Conservation (phyloP, 2,888 invertebrate species). For the Halictus quadricinctus region DNA sequence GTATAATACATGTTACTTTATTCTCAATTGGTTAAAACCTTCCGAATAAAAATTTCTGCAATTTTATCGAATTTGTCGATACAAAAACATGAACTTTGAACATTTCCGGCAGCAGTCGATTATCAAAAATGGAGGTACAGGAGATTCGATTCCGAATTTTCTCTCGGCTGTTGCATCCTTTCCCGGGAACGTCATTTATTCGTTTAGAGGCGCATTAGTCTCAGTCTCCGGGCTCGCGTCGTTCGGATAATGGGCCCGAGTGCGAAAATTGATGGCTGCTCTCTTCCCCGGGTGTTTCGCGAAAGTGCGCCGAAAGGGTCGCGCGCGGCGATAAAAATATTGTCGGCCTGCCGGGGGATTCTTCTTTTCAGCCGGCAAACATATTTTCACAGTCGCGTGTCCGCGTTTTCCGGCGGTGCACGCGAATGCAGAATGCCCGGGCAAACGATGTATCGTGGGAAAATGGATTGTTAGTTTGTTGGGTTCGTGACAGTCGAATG, state of each 20-base stretch:
- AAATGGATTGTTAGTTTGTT: conserved; percentile 12
- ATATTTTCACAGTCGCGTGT: conserved; percentile 15
- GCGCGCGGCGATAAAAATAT: conserved; percentile 10
- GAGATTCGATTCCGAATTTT: neutral
- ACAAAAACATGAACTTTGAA: neutral
- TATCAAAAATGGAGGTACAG: neutral
- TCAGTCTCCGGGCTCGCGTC: neutral
- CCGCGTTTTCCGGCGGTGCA: neutral
- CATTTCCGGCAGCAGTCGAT: neutral
- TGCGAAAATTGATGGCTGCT: conserved; percentile 7
- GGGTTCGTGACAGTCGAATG: conserved; percentile 13
- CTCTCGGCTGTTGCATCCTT: neutral
- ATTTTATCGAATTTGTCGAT: neutral
- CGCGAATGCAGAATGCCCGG: conserved; percentile 15
- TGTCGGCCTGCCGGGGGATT: conserved; percentile 6
- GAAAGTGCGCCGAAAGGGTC: conserved; percentile 1
- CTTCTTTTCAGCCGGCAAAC: conserved; percentile 15
- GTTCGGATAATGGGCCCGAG: neutral
- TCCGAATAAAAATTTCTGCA: neutral
- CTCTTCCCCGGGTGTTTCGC: conserved; percentile 2
- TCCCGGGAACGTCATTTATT: neutral
- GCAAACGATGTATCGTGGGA: conserved; percentile 18
- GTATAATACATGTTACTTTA: too few relatives aligned
- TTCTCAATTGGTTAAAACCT: too few relatives aligned
- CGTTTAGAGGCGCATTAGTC: neutral